phyloP scores from a whole-genome alignment of 1,140 invertebrate species.

The Monomorium pharaonis region DNA sequence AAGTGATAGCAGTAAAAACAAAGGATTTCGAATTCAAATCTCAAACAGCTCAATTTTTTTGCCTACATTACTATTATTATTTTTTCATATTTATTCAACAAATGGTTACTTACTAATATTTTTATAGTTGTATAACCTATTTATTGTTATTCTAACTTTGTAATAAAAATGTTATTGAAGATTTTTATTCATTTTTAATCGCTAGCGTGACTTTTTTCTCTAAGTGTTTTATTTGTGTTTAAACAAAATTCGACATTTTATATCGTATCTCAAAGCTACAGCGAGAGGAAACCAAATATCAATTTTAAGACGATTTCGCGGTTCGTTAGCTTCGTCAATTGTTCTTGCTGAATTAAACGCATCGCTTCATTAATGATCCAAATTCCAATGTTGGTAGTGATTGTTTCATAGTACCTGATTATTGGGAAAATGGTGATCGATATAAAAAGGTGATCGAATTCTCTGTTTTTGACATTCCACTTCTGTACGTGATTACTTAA shows the following conservation, averaged over 20 bases:
- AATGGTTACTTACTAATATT: no score
- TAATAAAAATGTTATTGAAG: no score
- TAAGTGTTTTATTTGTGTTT: neutral
- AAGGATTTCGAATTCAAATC: no score
- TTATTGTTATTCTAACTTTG: no score
- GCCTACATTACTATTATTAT: no score
- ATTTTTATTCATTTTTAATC: no score
- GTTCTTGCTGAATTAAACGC: slow-evolving; percentile 78
- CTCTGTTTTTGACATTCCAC: neutral
- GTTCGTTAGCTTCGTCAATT: slow-evolving; percentile 73
- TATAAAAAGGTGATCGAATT: neutral
- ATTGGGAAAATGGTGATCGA: neutral
- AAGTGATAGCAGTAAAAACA: no score
- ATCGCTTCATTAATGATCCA: slow-evolving; percentile 63
- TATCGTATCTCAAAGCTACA: neutral
- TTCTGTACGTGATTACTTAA: neutral
- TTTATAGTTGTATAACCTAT: no score
- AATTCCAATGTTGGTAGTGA: slow-evolving; percentile 51
- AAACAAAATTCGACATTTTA: neutral
- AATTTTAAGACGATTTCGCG: slow-evolving; percentile 77
- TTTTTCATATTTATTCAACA: no score
- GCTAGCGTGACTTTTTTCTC: no score
- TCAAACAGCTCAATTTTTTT: no score
- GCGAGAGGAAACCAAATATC: slow-evolving; percentile 67
- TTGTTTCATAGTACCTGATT: slow-evolving; percentile 31